Conservation (phyloP, 2,113 vertebrate genomes). For the Delphinus delphis region DNA sequence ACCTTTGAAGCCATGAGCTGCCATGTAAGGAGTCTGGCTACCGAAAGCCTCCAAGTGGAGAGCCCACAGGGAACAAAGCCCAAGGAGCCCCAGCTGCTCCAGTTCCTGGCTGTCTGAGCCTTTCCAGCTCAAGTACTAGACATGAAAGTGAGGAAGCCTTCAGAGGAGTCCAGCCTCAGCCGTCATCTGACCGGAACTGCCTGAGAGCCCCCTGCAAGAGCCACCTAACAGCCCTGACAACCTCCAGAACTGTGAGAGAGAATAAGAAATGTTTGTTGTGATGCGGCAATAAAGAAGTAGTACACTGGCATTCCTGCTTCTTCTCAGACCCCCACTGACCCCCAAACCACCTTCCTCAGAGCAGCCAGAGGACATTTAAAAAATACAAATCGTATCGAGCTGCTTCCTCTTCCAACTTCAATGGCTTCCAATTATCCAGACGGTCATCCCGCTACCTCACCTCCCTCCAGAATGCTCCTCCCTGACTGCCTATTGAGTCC, state of each 20-base stretch:
- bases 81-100: not conserved
- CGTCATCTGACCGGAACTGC: not conserved
- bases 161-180: not conserved
- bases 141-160: not conserved
- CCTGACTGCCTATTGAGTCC: not conserved
- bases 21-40: not conserved
- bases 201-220: not conserved
- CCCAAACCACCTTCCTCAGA: not conserved
- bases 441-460: accelerated
- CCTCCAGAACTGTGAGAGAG: not conserved
- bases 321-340: not conserved
- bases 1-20: not conserved
- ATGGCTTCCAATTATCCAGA: not conserved
- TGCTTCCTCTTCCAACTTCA: not conserved
- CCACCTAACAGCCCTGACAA: not conserved
- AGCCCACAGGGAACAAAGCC: not conserved
- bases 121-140: not conserved
- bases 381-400: not conserved
- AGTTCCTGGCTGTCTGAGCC: not conserved
- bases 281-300: not conserved
- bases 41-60: not conserved
- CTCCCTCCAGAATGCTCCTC: not conserved
- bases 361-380: not conserved
- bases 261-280: not conserved
- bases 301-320: not conserved